These are phyloP conservation scores for Nipponacmea schrenckii DNA, from an alignment of 2,888 invertebrate genomes.

Conservation along the genomic window DNA sequence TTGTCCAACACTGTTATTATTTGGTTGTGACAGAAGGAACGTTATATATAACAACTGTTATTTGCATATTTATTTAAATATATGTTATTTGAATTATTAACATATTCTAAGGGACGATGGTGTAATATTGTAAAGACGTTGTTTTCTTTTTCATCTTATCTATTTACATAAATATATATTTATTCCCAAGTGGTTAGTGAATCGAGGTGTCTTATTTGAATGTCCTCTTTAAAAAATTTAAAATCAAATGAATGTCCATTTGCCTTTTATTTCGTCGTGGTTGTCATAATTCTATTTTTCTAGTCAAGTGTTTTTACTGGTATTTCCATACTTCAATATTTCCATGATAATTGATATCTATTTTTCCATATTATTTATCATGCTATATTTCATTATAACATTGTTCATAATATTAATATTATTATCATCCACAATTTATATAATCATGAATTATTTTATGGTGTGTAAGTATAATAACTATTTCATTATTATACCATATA, in stretches of 20 bases:
- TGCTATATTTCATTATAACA: too few relatives aligned
- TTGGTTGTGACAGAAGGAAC: constrained; percentile 11
- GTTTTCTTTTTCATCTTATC: constrained; percentile 11
- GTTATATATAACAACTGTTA: constrained; percentile 18
- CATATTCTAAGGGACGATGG: background rate
- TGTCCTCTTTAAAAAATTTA: background rate
- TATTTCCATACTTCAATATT: background rate
- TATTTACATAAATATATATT: background rate
- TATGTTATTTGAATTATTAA: constrained; percentile 8
- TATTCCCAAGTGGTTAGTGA: background rate
- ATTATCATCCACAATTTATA: too few relatives aligned
- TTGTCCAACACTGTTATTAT: background rate
- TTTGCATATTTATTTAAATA: constrained; percentile 16
- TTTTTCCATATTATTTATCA: background rate
- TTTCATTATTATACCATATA: too few relatives aligned
- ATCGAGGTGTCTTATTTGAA: background rate
- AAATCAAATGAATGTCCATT: constrained; percentile 8
- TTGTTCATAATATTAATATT: too few relatives aligned
- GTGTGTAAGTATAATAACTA: too few relatives aligned
- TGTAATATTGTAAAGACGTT: constrained; percentile 11
- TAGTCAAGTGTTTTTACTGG: constrained; percentile 23
- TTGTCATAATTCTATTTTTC: constrained; percentile 23
- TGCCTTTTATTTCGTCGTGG: constrained; percentile 19
- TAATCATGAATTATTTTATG: too few relatives aligned
- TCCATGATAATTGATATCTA: background rate